Evolutionary conservation across 2,113 vertebrate genomes (phyloP).

Genomic region (Grus americana): DNA sequence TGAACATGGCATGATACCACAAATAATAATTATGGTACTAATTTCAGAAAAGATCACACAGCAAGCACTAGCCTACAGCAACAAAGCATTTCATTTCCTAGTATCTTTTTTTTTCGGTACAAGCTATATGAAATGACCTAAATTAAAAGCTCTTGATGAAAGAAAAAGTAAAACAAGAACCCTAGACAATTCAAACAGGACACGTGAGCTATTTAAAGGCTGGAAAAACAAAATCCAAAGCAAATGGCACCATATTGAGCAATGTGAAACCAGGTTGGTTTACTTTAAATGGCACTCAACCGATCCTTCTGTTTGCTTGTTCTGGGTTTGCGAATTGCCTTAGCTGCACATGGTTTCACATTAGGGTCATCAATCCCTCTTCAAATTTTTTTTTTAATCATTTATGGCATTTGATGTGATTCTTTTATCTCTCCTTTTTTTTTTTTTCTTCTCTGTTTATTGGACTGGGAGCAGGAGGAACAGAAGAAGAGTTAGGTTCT

Average conservation of each 20-base stretch:
- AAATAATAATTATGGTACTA: not conserved
- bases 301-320: not conserved
- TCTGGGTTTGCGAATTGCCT: not conserved
- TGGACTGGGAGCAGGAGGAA: not conserved
- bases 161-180: not conserved
- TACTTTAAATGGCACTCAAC: not conserved
- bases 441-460: not conserved
- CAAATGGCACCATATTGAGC: not conserved
- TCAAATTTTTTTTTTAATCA: not conserved
- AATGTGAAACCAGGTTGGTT: not conserved
- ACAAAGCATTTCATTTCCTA: not conserved
- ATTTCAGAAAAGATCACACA: slow-evolving; percentile 23
- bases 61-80: not conserved
- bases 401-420: not conserved
- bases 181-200: not conserved
- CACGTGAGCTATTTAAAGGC: not conserved
- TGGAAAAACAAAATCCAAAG: not conserved
- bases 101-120: not conserved
- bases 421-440: not conserved
- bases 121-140: not conserved
- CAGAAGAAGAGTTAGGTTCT: not conserved
- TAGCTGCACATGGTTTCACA: not conserved
- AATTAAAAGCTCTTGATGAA: slow-evolving; percentile 24
- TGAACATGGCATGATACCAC: not conserved
- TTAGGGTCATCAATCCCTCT: not conserved